A percentile compares a stretch with the other conserved stretches of the same genome.
phyloP scores from a whole-genome alignment of 2,113 vertebrate genomes.

The Scartelaos histophorus region DNA sequence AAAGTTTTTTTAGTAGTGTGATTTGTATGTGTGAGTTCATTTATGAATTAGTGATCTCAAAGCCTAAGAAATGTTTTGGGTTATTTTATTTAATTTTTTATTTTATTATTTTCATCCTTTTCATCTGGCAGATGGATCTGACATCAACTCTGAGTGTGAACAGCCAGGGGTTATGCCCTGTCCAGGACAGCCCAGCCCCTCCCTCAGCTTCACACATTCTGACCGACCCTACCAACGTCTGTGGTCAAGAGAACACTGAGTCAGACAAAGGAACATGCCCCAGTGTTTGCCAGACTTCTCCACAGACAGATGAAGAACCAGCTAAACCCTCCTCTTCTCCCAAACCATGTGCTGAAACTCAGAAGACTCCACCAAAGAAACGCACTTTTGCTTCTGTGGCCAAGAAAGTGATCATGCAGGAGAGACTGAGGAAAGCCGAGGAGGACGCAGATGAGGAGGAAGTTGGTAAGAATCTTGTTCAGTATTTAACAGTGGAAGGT shows the following conservation, averaged over 20 bases:
- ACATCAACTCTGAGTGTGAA: constrained; percentile 25
- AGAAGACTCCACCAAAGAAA: constrained; percentile 27
- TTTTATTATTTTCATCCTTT: no score
- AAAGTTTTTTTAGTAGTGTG: no score
- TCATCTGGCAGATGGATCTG: constrained; percentile 39
- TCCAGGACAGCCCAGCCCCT: constrained; percentile 19
- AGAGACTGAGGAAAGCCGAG: constrained; percentile 68
- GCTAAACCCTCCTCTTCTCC: background rate
- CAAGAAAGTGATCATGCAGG: constrained; percentile 72
- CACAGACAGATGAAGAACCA: constrained; percentile 1
- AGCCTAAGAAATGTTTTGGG: background rate
- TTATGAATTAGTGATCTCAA: background rate
- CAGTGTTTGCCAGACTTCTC: constrained; percentile 2
- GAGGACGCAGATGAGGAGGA: constrained; percentile 58
- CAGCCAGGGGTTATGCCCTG: constrained; percentile 28
- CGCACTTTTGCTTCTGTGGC: constrained; percentile 66
- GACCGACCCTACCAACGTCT: constrained; percentile 13
- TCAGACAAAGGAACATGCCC: background rate
- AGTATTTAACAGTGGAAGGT: background rate
- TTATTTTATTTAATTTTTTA: background rate
- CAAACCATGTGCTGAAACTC: background rate
- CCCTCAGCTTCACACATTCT: constrained; percentile 24
- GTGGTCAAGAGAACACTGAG: constrained; percentile 7
- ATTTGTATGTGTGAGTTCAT: background rate
- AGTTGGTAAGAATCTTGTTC: constrained; percentile 54